Percentiles rank a stretch among this genome's conserved stretches.
These are phyloP conservation scores for Nomada flava DNA, from an alignment of 2,888 invertebrate genomes.

Conservation along the genomic window DNA sequence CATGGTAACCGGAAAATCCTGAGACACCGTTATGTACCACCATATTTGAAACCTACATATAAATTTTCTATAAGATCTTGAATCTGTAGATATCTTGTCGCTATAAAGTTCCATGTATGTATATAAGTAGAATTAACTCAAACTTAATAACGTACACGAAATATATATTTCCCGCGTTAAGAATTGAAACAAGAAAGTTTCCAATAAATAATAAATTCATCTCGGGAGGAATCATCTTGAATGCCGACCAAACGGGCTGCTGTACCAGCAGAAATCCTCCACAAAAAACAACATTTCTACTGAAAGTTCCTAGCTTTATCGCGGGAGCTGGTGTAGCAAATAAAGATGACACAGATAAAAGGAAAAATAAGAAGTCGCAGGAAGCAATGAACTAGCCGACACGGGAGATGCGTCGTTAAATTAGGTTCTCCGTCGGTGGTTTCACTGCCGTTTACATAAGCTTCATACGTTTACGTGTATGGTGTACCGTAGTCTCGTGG, in stretches of 20 bases:
- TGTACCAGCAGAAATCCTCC: not conserved
- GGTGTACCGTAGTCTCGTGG: slow-evolving; percentile 21
- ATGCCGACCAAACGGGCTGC: not conserved
- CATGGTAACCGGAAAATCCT: too few species aligned
- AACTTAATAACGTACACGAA: not conserved
- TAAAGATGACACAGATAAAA: slow-evolving; percentile 55
- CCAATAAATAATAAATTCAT: not conserved
- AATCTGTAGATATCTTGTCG: too few species aligned
- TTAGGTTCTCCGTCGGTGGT: slow-evolving; percentile 48
- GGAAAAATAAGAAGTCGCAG: slow-evolving; percentile 28
- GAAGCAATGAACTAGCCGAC: slow-evolving; percentile 23
- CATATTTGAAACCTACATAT: too few species aligned
- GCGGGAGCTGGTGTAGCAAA: slow-evolving; percentile 6
- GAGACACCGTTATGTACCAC: too few species aligned
- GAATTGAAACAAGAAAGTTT: not conserved
- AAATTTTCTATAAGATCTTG: too few species aligned
- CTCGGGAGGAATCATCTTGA: not conserved
- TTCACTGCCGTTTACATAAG: slow-evolving; percentile 71
- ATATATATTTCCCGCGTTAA: not conserved
- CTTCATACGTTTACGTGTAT: slow-evolving; percentile 50
- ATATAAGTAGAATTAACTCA: not conserved
- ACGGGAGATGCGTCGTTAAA: slow-evolving; percentile 48
- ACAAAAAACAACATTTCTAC: slow-evolving; percentile 13
- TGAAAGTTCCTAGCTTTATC: slow-evolving; percentile 17
- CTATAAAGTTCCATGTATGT: too few species aligned